A percentile compares a stretch with the other conserved stretches of the same genome.
phyloP scores from a whole-genome alignment of 2,113 vertebrate genomes.

The Perca schrenkii region DNA sequence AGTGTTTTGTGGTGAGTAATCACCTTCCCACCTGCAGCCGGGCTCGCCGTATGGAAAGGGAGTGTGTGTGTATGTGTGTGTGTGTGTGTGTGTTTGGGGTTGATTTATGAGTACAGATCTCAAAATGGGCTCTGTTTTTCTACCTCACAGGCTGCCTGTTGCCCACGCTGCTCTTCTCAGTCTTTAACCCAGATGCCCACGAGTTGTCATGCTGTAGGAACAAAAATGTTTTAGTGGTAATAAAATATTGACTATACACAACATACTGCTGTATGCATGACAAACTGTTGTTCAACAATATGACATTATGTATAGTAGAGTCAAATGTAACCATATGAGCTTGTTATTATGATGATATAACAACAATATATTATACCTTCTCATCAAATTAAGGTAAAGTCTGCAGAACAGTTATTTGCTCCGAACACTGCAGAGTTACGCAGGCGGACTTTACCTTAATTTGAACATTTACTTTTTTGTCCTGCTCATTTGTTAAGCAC shows the following conservation, averaged over 20 bases:
- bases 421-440: too few relatives aligned
- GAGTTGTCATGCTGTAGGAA: constrained; percentile 21
- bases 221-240: constrained; percentile 1
- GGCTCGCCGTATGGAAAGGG: constrained; percentile 57
- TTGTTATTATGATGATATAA: not conserved
- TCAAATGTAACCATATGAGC: not conserved
- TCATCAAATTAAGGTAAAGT: too few relatives aligned
- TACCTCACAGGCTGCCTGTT: constrained; percentile 74
- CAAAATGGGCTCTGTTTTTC: constrained; percentile 56
- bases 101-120: constrained; percentile 75
- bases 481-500: too few relatives aligned
- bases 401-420: too few relatives aligned
- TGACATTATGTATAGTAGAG: not conserved
- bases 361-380: too few relatives aligned
- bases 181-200: constrained; percentile 18
- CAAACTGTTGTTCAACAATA: not conserved
- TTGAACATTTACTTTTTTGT: too few relatives aligned
- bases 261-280: not conserved
- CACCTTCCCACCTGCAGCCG: constrained; percentile 80
- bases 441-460: too few relatives aligned
- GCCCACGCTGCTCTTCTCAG: constrained; percentile 46
- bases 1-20: constrained; percentile 81
- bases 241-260: constrained; percentile 10
- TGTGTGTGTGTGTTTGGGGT: constrained; percentile 48
- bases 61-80: constrained; percentile 46